Base-by-base conservation (phyloP, 2,797 vertebrate species). In the Acomys russatus region DNA sequence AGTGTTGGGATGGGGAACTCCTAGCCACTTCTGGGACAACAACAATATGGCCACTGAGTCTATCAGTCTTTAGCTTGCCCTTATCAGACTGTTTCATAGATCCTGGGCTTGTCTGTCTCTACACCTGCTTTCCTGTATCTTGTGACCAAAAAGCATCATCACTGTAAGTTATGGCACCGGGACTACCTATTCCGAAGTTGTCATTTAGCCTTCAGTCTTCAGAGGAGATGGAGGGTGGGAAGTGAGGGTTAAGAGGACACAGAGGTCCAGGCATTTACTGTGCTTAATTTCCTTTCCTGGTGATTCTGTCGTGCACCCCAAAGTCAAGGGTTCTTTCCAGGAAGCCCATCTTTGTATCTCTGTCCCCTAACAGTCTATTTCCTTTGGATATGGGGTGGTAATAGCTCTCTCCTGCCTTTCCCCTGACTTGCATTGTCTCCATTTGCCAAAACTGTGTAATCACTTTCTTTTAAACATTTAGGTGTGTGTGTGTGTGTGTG, bases 311-410 rank as follows among this genome's bases (percentile, higher is more conserved):
- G 20, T 73, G 71, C 82, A 63, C 56, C 61, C 83, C 59, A 90
- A 93, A 49, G 85, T 66, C 51, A 95, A 4, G 64, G 51, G 23
- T 95, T 94, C 54, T 93, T 92, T 94, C 70, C 70, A 83, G 88
- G 56, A 92, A 96, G 73, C 0, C 18, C 64, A 12, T 33, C 84
- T 78, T 12, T 1, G 5, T 74, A 44, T 14, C 79, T 63, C 14
- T 80, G 51, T 90, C 5, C 51, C 66, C 12, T 28, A 25, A 5
- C 12, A 78, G n/a, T 54, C 12, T 35, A 14, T 17, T 70, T 12
- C 90, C 30, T 77, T 56, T 83, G 61, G 79, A 30, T 78, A 63
- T 15, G 33, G 66, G 85, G 1, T 74, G 54, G 70, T 94, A 83
- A 85, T 9, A 94, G 63, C 35, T 96, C 44, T 70, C 56, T 83